A percentile compares a stretch with the other conserved stretches of the same genome.
Evolutionary conservation across 2,113 vertebrate species (phyloP).

Genomic region (Hippocampus abdominalis): DNA sequence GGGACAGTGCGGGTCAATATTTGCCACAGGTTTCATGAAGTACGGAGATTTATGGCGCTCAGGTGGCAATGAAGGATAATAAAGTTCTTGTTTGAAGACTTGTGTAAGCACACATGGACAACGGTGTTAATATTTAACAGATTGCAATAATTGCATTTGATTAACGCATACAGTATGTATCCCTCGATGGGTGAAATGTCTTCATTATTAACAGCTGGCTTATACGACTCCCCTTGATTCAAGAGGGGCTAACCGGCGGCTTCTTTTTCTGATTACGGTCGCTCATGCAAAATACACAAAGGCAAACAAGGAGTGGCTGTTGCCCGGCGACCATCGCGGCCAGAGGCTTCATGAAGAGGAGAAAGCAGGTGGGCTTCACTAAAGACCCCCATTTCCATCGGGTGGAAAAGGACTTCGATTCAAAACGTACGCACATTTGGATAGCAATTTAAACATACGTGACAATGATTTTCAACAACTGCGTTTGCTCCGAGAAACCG

Average conservation of each 20-base stretch:
- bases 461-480: background rate
- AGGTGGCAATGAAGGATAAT: constrained; percentile 50
- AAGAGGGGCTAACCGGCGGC: constrained; percentile 17
- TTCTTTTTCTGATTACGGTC: constrained; percentile 55
- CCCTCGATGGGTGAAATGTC: constrained; percentile 1
- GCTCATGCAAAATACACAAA: constrained; percentile 64
- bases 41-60: constrained; percentile 52
- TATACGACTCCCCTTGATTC: constrained; percentile 22
- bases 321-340: constrained; percentile 60
- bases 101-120: constrained; percentile 30
- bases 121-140: constrained; percentile 24
- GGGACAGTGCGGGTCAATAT: constrained; percentile 60
- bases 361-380: constrained; percentile 39
- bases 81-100: constrained; percentile 35
- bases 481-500: background rate
- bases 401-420: background rate
- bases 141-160: background rate
- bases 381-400: background rate
- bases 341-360: constrained; percentile 38
- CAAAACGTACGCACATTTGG: background rate
- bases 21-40: constrained; percentile 65
- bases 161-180: background rate
- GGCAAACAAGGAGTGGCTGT: constrained; percentile 74
- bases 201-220: background rate
- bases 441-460: background rate